A percentile compares a stretch with the other conserved stretches of the same genome.
Evolutionary conservation across 2,113 vertebrate genomes (phyloP).

Genomic region (Pleuronectes platessa): DNA sequence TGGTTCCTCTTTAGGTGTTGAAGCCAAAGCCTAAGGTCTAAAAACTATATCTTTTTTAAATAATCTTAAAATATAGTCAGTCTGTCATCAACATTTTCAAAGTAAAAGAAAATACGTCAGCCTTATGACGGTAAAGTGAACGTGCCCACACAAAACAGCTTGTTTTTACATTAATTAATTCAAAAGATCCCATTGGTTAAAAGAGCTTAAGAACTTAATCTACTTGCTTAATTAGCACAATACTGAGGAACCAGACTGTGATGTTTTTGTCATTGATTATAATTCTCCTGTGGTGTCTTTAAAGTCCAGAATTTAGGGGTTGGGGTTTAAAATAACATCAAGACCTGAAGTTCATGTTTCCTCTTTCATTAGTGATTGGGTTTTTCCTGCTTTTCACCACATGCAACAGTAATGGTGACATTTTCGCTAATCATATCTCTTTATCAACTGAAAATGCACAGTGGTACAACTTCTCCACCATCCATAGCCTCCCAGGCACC

Average conservation of each 20-base stretch:
- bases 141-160: neutral
- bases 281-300: neutral
- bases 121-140: neutral
- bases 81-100: too few relatives aligned
- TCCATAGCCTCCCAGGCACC: conserved; percentile 74
- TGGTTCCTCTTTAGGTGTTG: too few relatives aligned
- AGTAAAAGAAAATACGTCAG: neutral
- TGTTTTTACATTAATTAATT: neutral
- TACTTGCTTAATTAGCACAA: neutral
- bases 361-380: neutral
- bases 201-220: neutral
- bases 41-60: too few relatives aligned
- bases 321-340: neutral
- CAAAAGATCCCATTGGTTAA: neutral
- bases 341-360: neutral
- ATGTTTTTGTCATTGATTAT: conserved; percentile 28
- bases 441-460: conserved; percentile 72
- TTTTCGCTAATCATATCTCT: conserved; percentile 67
- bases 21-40: too few relatives aligned
- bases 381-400: conserved; percentile 8
- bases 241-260: conserved; percentile 1
- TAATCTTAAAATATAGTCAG: neutral
- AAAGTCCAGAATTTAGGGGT: neutral
- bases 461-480: conserved; percentile 75
- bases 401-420: conserved; percentile 11